Conservation (phyloP, 1,140 invertebrate species). For the Drosophila pandora region DNA sequence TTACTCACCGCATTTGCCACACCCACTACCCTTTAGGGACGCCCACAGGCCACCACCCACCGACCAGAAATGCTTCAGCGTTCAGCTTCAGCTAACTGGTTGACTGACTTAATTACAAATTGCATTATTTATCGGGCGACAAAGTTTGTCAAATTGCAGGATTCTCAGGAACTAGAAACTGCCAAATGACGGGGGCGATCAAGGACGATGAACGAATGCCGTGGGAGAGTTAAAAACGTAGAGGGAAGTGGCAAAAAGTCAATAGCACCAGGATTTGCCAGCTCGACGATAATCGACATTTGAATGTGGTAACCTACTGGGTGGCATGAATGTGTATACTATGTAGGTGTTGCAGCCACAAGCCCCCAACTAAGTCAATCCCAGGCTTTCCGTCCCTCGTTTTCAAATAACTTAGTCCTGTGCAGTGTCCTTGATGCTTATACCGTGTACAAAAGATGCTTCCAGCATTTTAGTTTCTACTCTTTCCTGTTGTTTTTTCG, state of each 20-base stretch:
- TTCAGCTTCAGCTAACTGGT: constrained; percentile 32
- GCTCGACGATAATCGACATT: constrained; percentile 18
- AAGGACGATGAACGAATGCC: not conserved
- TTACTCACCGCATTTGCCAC: constrained; percentile 51
- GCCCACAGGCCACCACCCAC: not conserved
- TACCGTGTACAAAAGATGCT: too few relatives aligned
- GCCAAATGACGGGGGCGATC: not conserved
- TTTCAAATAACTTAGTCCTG: too few relatives aligned
- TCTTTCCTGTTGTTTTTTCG: too few relatives aligned
- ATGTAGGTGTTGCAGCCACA: too few relatives aligned
- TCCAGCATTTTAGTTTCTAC: too few relatives aligned
- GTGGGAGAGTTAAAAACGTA: not conserved
- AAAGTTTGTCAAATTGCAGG: constrained; percentile 78
- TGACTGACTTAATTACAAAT: constrained; percentile 82
- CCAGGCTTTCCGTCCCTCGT: too few relatives aligned
- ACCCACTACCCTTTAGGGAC: constrained; percentile 1
- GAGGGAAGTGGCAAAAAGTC: not conserved
- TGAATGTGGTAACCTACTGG: constrained; percentile 17
- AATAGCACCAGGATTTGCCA: constrained; percentile 4
- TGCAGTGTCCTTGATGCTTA: too few relatives aligned
- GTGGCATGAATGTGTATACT: not conserved
- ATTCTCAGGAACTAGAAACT: not conserved
- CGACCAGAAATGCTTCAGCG: not conserved
- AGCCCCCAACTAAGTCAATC: too few relatives aligned
- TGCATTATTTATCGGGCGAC: constrained; percentile 78